Evolutionary conservation across 2,797 vertebrate genomes (phyloP).

Genomic region (Champsocephalus gunnari): DNA sequence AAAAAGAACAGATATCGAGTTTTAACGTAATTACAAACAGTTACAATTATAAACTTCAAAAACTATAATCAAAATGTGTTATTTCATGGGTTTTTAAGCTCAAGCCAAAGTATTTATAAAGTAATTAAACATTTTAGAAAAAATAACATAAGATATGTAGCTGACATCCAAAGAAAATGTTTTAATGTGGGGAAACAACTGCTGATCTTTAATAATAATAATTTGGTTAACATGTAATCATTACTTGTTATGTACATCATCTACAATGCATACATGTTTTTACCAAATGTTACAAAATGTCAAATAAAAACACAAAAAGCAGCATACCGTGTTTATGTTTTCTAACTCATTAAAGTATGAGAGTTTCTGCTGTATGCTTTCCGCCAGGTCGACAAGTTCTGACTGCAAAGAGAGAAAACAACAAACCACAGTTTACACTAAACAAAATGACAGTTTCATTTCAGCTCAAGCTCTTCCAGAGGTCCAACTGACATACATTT

Average conservation of each 20-base stretch:
- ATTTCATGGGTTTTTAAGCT: too few relatives aligned
- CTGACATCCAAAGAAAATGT: background rate
- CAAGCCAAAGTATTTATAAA: too few relatives aligned
- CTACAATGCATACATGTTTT: background rate
- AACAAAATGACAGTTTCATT: conserved; percentile 17
- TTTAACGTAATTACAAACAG: background rate
- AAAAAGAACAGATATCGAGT: conserved; percentile 51
- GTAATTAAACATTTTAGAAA: background rate
- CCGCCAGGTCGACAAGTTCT: conserved; percentile 94
- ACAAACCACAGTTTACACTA: conserved; percentile 18
- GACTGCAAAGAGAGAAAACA: conserved; percentile 84
- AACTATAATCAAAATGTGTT: conserved; percentile 10
- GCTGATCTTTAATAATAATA: background rate
- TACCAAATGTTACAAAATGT: background rate
- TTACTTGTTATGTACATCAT: background rate
- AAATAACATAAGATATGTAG: background rate
- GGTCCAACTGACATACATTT: conserved; percentile 23
- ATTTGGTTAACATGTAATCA: background rate
- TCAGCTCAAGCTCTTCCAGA: conserved; percentile 2
- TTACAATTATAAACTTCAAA: background rate
- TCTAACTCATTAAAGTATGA: conserved; percentile 99
- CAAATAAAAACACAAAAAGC: background rate
- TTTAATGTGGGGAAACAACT: background rate
- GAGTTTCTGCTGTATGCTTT: conserved; percentile 97
- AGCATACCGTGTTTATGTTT: conserved; percentile 93